A percentile compares a stretch with the other conserved stretches of the same genome.
Conservation (phyloP, 2,888 invertebrate species). For the Strigamia maritima region DNA sequence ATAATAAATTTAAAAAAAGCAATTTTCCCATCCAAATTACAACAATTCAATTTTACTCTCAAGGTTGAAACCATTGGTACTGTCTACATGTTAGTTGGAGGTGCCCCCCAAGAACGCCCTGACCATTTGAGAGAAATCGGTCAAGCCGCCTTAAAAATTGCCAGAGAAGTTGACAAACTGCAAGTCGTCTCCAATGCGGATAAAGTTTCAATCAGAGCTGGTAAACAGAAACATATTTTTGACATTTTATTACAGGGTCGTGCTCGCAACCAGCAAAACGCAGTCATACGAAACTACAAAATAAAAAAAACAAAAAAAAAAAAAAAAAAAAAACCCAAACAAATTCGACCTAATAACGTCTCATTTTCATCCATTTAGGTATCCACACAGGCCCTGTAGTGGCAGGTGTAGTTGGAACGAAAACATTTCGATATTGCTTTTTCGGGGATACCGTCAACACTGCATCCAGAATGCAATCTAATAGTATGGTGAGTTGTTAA, state of each 20-base stretch:
- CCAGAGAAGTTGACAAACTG: constrained; percentile 63
- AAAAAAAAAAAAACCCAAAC: no score
- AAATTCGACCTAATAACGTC: background rate
- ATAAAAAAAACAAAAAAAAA: no score
- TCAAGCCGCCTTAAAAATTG: constrained; percentile 72
- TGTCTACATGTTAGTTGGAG: constrained; percentile 87
- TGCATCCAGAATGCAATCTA: constrained; percentile 82
- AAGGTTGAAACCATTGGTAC: constrained; percentile 92
- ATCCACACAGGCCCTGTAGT: constrained; percentile 85
- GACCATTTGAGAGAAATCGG: constrained; percentile 73
- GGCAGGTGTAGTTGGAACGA: constrained; percentile 79
- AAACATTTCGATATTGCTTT: constrained; percentile 80
- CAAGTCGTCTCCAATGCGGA: constrained; percentile 56
- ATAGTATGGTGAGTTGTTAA: constrained; percentile 57
- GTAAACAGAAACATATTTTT: constrained; percentile 49
- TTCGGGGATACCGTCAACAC: constrained; percentile 90
- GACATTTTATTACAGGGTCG: background rate
- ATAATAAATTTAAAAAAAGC: background rate
- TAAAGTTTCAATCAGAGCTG: constrained; percentile 58
- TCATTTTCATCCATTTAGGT: constrained; percentile 41
- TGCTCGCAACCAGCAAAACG: no score
- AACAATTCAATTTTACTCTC: background rate
- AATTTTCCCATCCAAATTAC: background rate
- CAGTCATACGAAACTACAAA: no score
- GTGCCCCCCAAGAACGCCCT: constrained; percentile 72